Conservation (phyloP, 2,113 vertebrate species). For the Myocastor coypus region DNA sequence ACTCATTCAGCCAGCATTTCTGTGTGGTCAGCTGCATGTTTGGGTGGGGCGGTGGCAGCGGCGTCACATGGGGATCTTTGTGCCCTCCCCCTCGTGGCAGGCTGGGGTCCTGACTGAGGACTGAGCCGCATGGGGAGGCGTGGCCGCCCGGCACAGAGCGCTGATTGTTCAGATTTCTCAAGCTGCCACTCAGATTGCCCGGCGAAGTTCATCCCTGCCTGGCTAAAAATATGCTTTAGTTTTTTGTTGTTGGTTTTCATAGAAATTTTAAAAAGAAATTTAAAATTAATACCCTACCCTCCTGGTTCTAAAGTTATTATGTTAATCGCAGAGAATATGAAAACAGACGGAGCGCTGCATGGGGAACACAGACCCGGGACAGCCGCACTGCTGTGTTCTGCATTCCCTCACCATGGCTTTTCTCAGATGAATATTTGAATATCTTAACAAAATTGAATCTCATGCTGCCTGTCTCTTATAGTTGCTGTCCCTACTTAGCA, state of each 20-base stretch:
- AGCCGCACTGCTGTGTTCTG: background rate
- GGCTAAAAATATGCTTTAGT: background rate
- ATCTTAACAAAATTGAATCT: background rate
- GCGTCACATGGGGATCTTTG: background rate
- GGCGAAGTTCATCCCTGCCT: constrained; percentile 36
- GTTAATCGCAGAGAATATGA: constrained; percentile 45
- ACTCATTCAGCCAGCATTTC: background rate
- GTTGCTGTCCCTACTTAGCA: background rate
- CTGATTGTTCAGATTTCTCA: constrained; percentile 9
- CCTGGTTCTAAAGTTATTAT: constrained; percentile 6
- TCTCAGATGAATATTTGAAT: background rate
- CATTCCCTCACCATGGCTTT: background rate
- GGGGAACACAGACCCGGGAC: background rate
- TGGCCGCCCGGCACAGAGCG: background rate
- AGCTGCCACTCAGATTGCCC: background rate
- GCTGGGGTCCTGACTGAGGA: background rate
- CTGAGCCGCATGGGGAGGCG: background rate
- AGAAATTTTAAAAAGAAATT: background rate
- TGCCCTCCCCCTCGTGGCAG: background rate
- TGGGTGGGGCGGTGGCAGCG: background rate
- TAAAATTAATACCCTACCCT: constrained; percentile 13
- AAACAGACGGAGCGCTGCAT: background rate
- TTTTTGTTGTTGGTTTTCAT: background rate
- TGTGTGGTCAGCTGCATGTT: background rate
- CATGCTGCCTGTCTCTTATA: rapidly evolving